phyloP scores from a whole-genome alignment of 92 coral and sea anemone species.

The Epizoanthus stellaris region DNA sequence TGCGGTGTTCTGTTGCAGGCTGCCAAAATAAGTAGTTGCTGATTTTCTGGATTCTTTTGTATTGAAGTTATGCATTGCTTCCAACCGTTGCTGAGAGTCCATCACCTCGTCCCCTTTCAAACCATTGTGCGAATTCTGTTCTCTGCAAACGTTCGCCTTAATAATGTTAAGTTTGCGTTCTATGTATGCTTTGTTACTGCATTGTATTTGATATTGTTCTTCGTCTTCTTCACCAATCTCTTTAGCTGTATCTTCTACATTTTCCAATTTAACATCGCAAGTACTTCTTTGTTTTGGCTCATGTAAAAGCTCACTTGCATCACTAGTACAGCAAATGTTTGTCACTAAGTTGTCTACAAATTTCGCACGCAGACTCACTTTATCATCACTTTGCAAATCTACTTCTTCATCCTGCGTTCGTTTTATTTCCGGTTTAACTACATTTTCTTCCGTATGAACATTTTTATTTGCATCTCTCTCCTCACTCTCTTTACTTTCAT shows the following conservation, averaged over 20 bases:
- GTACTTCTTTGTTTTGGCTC: background rate
- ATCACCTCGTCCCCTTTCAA: background rate
- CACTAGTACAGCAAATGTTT: background rate
- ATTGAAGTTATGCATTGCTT: background rate
- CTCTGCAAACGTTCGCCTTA: too few relatives aligned
- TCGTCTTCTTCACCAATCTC: background rate
- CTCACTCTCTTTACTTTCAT: background rate
- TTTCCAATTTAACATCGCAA: constrained; percentile 5
- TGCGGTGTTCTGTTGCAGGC: background rate
- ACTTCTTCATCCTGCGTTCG: background rate
- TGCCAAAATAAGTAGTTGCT: background rate
- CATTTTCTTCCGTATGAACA: background rate
- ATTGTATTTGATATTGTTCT: background rate
- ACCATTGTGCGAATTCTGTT: background rate
- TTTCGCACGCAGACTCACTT: background rate
- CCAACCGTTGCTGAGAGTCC: background rate
- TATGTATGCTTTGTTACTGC: background rate
- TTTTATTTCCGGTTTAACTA: background rate
- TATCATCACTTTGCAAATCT: background rate
- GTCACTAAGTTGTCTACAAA: background rate
- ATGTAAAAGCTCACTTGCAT: background rate
- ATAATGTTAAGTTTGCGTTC: too few relatives aligned
- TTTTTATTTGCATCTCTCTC: background rate
- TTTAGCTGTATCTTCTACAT: background rate
- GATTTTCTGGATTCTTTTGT: background rate